phyloP scores from a whole-genome alignment of 2,113 vertebrate genomes.

The western clawed frog (Xenopus tropicalis) region UCB_Xtro_10.0 CM004445.2:59580501-59581000 shows the following conservation, averaged over 20 bases:
- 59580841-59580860: no score
- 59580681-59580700: no score
- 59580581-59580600: constrained; percentile 35
- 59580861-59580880: neutral
- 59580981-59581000: constrained; percentile 43
- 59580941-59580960: constrained; percentile 45
- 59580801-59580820: no score
- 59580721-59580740: no score
- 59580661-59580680: no score
- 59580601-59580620: constrained; percentile 15
- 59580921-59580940: constrained; percentile 48
- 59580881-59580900: neutral
- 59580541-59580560: constrained; percentile 35
- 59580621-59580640: neutral
- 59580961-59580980: constrained; percentile 23
- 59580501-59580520: neutral
- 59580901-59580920: constrained; percentile 28
- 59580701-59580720: no score
- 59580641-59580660: neutral
- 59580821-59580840: no score
- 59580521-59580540: neutral
- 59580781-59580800: no score
- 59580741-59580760: no score
- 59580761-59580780: no score
- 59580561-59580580: constrained; percentile 44